Conservation (phyloP, 2,797 vertebrate species). For the Staurois parvus region DNA sequence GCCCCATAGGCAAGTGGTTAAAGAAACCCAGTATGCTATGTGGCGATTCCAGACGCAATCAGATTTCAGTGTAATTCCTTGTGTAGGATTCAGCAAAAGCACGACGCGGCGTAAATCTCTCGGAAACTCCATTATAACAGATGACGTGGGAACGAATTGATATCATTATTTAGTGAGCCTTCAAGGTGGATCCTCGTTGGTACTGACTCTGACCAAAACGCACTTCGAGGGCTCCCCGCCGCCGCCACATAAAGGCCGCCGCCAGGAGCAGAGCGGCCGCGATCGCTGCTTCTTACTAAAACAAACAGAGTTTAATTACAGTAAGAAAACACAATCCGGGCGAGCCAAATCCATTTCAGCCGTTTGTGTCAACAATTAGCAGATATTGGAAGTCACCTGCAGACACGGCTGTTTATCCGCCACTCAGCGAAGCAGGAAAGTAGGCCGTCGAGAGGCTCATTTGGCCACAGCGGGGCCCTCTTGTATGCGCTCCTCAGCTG, state of each 20-base stretch:
- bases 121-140: neutral
- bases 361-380: constrained; percentile 25
- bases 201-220: neutral
- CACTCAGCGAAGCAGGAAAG: constrained; percentile 44
- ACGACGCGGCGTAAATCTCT: neutral
- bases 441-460: constrained; percentile 56
- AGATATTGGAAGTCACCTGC: constrained; percentile 62
- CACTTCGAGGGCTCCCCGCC: neutral
- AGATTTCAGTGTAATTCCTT: too few species aligned
- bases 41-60: too few species aligned
- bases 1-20: too few species aligned
- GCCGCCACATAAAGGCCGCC: constrained; percentile 14
- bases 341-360: constrained; percentile 21
- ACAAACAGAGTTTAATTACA: constrained; percentile 40
- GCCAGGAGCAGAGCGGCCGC: neutral
- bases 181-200: neutral
- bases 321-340: constrained; percentile 10
- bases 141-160: neutral
- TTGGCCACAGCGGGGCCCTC: constrained; percentile 52
- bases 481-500: constrained; percentile 57
- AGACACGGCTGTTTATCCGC: constrained; percentile 61
- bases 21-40: too few species aligned
- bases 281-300: constrained; percentile 19
- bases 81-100: too few species aligned
- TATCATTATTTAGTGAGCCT: neutral